Percentiles rank a stretch among this genome's conserved stretches.
These are phyloP conservation scores for Bugulina stolonifera DNA, from an alignment of 2,888 invertebrate species.

Conservation along the genomic window DNA sequence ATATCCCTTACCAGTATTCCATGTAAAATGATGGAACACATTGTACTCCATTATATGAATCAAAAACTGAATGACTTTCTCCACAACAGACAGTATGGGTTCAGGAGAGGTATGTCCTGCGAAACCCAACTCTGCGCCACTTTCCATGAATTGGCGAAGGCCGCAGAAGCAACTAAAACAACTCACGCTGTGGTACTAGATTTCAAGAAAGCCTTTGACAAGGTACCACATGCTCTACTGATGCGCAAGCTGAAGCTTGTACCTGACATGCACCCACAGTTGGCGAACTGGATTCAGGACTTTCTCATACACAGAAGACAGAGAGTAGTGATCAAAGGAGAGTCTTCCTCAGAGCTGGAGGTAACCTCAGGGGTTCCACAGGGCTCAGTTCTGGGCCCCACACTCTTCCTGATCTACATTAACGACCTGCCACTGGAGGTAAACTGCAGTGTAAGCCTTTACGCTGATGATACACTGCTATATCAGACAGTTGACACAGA, in stretches of 20 bases:
- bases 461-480: constrained; percentile 10
- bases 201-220: constrained; percentile 21
- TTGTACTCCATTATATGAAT: background rate
- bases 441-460: background rate
- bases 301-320: background rate
- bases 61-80: background rate
- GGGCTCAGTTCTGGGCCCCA: background rate
- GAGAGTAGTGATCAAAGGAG: background rate
- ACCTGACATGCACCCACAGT: background rate
- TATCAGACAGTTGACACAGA: background rate
- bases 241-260: background rate
- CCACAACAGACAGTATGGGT: background rate
- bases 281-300: background rate
- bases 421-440: background rate
- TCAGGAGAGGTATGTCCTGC: background rate
- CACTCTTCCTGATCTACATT: background rate
- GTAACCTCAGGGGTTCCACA: background rate
- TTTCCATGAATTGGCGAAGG: background rate
- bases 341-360: background rate
- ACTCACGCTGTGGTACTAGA: background rate
- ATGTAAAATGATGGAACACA: constrained; percentile 20
- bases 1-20: constrained; percentile 11
- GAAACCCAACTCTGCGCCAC: constrained; percentile 13
- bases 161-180: background rate
- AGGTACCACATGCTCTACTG: background rate